Evolutionary conservation across 2,113 vertebrate genomes (phyloP).

Genomic region (Seriola rivoliana): DNA sequence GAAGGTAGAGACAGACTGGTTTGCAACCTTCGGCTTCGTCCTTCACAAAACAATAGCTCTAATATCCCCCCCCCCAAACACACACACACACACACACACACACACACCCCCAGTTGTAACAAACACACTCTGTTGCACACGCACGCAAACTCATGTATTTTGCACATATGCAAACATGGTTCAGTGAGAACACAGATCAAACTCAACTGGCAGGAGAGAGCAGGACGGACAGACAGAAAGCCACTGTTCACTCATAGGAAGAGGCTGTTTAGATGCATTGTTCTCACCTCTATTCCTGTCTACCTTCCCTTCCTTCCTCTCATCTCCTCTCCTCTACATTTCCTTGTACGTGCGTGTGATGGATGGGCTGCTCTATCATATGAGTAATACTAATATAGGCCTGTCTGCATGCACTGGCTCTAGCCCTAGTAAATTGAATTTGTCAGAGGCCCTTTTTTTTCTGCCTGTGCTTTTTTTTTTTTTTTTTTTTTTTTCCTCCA

Average conservation of each 20-base stretch:
- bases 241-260: constrained; percentile 9
- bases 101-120: constrained; percentile 19
- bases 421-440: constrained; percentile 74
- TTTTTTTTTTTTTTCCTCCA: constrained; percentile 50
- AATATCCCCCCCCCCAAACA: constrained; percentile 50
- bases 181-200: background rate
- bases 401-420: constrained; percentile 69
- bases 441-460: constrained; percentile 60
- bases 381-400: constrained; percentile 79
- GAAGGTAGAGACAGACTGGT: constrained; percentile 48
- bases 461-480: constrained; percentile 30
- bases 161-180: constrained; percentile 5
- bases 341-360: constrained; percentile 55
- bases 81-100: too few species aligned
- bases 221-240: constrained; percentile 11
- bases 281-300: constrained; percentile 43
- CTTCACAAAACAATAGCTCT: constrained; percentile 74
- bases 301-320: constrained; percentile 23
- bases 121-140: constrained; percentile 11
- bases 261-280: constrained; percentile 44
- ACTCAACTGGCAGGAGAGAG: background rate
- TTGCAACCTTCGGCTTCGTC: constrained; percentile 67
- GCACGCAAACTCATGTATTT: background rate
- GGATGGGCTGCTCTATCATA: constrained; percentile 72
- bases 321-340: constrained; percentile 53